phyloP scores from a whole-genome alignment of 2,888 invertebrate genomes.

The Hydropsyche betteni region DNA sequence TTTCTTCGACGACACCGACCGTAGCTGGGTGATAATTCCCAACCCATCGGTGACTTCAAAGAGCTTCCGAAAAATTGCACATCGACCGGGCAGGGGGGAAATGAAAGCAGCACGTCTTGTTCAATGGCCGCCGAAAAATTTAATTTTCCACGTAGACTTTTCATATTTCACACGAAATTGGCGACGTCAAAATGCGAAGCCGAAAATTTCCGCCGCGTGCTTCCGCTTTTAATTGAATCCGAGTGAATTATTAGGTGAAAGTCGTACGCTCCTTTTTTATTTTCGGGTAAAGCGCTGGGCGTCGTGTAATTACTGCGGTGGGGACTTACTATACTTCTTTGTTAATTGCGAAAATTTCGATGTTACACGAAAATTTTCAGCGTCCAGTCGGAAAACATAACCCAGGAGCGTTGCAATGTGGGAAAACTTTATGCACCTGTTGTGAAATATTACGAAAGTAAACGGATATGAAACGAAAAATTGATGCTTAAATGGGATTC shows the following conservation, averaged over 20 bases:
- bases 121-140: conserved; percentile 9
- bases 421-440: too few species aligned
- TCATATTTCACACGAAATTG: conserved; percentile 32
- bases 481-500: too few species aligned
- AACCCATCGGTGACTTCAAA: conserved; percentile 6
- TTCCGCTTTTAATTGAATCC: conserved; percentile 31
- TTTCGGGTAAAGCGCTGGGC: background rate
- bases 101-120: conserved; percentile 18
- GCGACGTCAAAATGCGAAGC: conserved; percentile 23
- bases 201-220: conserved; percentile 23
- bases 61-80: background rate
- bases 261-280: conserved; percentile 7
- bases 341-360: too few species aligned
- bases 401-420: too few species aligned
- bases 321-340: too few species aligned
- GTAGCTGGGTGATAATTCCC: conserved; percentile 1
- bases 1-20: background rate
- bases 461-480: too few species aligned
- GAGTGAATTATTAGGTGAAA: conserved; percentile 26
- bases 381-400: too few species aligned
- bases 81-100: background rate
- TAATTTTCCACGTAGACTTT: conserved; percentile 31
- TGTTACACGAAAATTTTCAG: too few species aligned
- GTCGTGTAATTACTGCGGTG: conserved; percentile 19
- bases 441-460: too few species aligned